Base-by-base conservation (phyloP, 1,140 invertebrate genomes). In the Oryctes rhinoceros region DNA sequence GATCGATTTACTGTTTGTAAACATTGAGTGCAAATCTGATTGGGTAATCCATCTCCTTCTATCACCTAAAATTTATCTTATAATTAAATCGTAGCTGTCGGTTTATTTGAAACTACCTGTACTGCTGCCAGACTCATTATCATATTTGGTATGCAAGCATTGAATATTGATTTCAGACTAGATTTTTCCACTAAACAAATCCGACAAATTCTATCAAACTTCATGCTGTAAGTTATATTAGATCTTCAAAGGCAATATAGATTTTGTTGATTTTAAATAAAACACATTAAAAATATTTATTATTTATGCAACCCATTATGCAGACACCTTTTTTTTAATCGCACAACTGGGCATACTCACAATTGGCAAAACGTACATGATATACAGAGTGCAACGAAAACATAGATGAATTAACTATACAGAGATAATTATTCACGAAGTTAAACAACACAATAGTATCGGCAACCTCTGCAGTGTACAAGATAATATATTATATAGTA, bases 141-240 rank as follows among this genome's bases (percentile, higher is more conserved):
- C 87, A 87, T 87, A 59, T 84, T 86, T n/a, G 87, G 84, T 71
- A 87, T 76, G 80, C 84, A 87, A 20, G 86, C 87, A 76, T 83
- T 84, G 81, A 87, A 87, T 39, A 87, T 79, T 3, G 84, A 81
- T 79, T 85, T 86, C 59, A 87, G 80, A 79, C 82, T 76, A 13
- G 80, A 78, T 81, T 87, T 87, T 81, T 87, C 86, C 47, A 81
- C 71, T 49, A 87, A 82, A 81, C 87, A 87, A 18, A 85, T 84
- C 24, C 87, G 80, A 80, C 87, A 87, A 76, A 87, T 87, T 81
- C 86, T 86, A 81, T 87, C 84, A 10, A 87, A 79, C 81, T 86
- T 86, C 86, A 87, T 87, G 48, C 48, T 80, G 15, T 62, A 18
- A 62, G 9, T 62, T 62, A 30, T 30, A 30, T 30, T 15, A 18